These are phyloP conservation scores for Hemicordylus capensis DNA, from an alignment of 2,113 vertebrate species.

Conservation along the genomic window DNA sequence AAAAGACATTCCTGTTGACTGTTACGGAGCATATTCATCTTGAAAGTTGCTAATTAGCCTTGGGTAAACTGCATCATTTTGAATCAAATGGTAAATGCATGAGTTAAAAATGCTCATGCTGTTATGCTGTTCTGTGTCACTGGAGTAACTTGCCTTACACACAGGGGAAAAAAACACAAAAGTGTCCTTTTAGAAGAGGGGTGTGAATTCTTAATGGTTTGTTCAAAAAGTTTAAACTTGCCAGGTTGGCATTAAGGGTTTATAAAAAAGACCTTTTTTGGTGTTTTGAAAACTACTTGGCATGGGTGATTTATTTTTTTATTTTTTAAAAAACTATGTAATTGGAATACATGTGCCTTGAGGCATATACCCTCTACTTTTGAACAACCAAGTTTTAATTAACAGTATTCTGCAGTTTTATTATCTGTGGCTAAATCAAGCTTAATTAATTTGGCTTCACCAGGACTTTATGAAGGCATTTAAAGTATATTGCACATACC, in stretches of 20 bases:
- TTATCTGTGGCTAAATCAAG: slow-evolving; percentile 9
- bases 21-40: neutral
- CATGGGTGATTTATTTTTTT: neutral
- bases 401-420: slow-evolving; percentile 13
- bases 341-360: slow-evolving; percentile 16
- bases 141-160: neutral
- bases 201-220: neutral
- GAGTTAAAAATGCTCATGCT: neutral
- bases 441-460: slow-evolving; percentile 33
- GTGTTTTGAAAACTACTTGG: slow-evolving; percentile 7
- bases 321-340: neutral
- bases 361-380: slow-evolving; percentile 1
- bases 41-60: neutral
- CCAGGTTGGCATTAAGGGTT: neutral
- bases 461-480: neutral
- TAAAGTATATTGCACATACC: slow-evolving; percentile 9
- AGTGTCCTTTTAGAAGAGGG: neutral
- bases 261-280: neutral
- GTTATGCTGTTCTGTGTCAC: neutral
- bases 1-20: neutral
- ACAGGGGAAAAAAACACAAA: neutral
- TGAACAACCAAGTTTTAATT: slow-evolving; percentile 17
- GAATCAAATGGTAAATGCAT: slow-evolving; percentile 7
- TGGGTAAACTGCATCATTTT: slow-evolving; percentile 2
- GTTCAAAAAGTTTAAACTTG: slow-evolving; percentile 17